These are phyloP conservation scores for Ariopsis seemanni DNA, from an alignment of 2,113 vertebrate genomes.

Conservation along the genomic window DNA sequence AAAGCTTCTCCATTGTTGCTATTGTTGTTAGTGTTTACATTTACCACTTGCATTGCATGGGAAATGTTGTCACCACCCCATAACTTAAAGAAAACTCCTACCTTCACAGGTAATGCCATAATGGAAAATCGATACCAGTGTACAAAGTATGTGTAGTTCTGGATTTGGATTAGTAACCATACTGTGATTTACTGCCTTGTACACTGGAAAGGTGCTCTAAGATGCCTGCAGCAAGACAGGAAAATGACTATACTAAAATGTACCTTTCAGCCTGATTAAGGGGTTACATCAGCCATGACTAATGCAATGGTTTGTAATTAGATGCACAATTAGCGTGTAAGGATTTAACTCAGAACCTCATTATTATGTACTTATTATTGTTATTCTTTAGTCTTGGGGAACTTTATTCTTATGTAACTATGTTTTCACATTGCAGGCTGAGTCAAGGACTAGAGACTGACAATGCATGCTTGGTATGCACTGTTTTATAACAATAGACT, in stretches of 20 bases:
- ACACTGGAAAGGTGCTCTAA: not conserved
- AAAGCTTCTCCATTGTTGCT: not conserved
- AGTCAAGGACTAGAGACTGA: slow-evolving; percentile 1
- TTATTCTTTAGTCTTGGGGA: slow-evolving; percentile 10
- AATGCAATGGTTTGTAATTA: not conserved
- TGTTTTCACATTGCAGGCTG: slow-evolving; percentile 1
- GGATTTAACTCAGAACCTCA: slow-evolving; percentile 4
- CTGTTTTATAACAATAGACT: not conserved
- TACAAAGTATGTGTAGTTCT: not conserved
- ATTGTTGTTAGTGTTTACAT: not conserved
- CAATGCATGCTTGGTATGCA: not conserved
- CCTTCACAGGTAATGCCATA: not conserved
- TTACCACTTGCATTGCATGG: not conserved
- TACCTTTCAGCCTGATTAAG: slow-evolving; percentile 25
- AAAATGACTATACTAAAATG: slow-evolving; percentile 1
- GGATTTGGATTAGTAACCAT: not conserved
- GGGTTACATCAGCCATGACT: slow-evolving; percentile 25
- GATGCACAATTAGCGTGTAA: slow-evolving; percentile 3
- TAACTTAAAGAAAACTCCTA: not conserved
- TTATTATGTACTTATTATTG: slow-evolving; percentile 20
- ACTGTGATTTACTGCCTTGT: not conserved
- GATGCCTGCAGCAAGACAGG: not conserved
- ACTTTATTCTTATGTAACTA: slow-evolving; percentile 15
- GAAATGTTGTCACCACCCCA: not conserved
- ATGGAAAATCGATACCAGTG: not conserved